Conservation (phyloP, 2,888 invertebrate genomes). For the Nasonovia ribisnigri region DNA sequence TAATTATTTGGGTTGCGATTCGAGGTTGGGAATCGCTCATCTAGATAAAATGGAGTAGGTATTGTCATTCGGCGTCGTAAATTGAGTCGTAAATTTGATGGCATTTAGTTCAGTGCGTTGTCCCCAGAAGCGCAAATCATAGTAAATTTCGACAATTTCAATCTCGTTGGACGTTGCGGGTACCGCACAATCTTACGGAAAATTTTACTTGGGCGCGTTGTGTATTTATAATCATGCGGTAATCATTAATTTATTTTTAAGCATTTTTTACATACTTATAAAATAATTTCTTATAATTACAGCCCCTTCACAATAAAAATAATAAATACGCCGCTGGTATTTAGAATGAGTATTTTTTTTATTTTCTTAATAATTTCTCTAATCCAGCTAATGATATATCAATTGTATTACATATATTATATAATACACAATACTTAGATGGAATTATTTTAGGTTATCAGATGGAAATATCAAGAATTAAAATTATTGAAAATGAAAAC, state of each 20-base stretch:
- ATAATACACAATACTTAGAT: background rate
- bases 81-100: no score
- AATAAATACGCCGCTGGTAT: background rate
- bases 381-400: background rate
- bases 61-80: no score
- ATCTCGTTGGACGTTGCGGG: no score
- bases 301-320: background rate
- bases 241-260: background rate
- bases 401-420: background rate
- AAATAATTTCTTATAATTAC: background rate
- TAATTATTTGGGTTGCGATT: no score
- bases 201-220: background rate
- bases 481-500: slow-evolving; percentile 57
- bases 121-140: no score
- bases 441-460: slow-evolving; percentile 40
- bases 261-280: background rate
- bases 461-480: slow-evolving; percentile 52
- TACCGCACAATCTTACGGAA: background rate
- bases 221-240: background rate
- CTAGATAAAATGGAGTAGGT: no score
- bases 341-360: background rate
- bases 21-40: no score
- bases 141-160: no score
- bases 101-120: no score
- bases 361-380: background rate